Conservation (phyloP, 2,888 invertebrate species). For the Cataglyphis albicans region DNA sequence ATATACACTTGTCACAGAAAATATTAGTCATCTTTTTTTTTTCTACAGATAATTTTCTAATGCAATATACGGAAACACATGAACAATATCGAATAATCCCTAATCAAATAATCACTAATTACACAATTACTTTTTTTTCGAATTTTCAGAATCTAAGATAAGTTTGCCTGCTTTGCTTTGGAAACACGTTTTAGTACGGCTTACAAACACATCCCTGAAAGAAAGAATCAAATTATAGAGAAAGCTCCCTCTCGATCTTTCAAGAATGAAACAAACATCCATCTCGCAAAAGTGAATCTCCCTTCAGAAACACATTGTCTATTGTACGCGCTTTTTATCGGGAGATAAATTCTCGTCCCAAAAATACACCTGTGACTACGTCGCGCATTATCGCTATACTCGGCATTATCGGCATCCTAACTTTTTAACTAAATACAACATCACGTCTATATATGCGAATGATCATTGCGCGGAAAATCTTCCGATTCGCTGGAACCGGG, state of each 20-base stretch:
- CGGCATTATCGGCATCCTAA: not conserved
- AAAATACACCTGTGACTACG: slow-evolving; percentile 8
- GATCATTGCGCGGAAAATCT: slow-evolving; percentile 33
- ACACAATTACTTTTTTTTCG: not conserved
- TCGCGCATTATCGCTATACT: not conserved
- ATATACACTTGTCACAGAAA: not conserved
- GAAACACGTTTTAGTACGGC: not conserved
- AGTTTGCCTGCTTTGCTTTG: not conserved
- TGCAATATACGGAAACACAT: not conserved
- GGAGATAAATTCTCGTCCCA: not conserved
- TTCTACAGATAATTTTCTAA: not conserved
- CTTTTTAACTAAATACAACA: slow-evolving; percentile 21
- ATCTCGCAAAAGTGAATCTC: not conserved
- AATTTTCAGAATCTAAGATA: not conserved
- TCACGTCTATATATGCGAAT: slow-evolving; percentile 1
- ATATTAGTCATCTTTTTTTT: not conserved
- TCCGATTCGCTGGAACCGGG: slow-evolving; percentile 1
- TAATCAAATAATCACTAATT: slow-evolving; percentile 1
- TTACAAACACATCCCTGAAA: slow-evolving; percentile 23
- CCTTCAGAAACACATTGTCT: slow-evolving; percentile 24
- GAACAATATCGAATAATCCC: not conserved
- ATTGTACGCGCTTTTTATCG: not conserved
- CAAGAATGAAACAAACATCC: slow-evolving; percentile 29
- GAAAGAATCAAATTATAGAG: slow-evolving; percentile 49
- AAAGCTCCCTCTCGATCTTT: slow-evolving; percentile 41